Base-by-base conservation (phyloP, 2,113 vertebrate genomes). In the Cervus canadensis region DNA sequence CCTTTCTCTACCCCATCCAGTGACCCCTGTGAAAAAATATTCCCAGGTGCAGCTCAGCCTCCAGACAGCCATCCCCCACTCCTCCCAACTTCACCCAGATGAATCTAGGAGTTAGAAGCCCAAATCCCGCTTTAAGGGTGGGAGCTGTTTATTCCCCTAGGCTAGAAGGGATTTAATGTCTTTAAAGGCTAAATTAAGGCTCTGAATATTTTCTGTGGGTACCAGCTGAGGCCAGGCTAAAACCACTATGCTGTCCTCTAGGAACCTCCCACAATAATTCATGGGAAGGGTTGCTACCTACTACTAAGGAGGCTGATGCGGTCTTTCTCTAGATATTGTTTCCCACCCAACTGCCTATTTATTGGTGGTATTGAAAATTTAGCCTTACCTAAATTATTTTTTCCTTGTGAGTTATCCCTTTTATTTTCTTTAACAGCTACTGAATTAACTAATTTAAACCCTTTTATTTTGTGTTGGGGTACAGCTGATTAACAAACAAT, bases 211-310 rank as follows among this genome's bases (percentile, higher is more conserved):
- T 94, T 97, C 71, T 57, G 36, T 79, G 78, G 48, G 3, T 79
- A 84, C 93, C 96, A 95, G 91, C 93, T 96, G 93, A 93, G 89
- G 64, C 92, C 95, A 89, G 52, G 48, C n/a, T 96, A 50, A 93
- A 94, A 86, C 52, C 54, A 64, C 28, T 30, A 62, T 52, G 9
- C 83, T 62, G 0, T 59, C 17, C n/a, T 84, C 79, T 81, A 52
- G 45, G 45, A 89, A 48, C 33, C 6, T 28, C 50, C 43, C n/a
- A 2, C 28, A 40, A 1, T 33, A 67, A 25, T 89, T 40, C 52
- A 11, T 25, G 40, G 45, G 23, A 28, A 95, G 88, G 67, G 17
- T 67, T 78, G 12, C 52, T 45, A 33, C 23, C n/a, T 88, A n/a
- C 33, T 25, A 50, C 50, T 54, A 45, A 30, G 30, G 13, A 50